Conservation (phyloP, 2,113 vertebrate genomes). For the Andinoacara biseriatus region DNA sequence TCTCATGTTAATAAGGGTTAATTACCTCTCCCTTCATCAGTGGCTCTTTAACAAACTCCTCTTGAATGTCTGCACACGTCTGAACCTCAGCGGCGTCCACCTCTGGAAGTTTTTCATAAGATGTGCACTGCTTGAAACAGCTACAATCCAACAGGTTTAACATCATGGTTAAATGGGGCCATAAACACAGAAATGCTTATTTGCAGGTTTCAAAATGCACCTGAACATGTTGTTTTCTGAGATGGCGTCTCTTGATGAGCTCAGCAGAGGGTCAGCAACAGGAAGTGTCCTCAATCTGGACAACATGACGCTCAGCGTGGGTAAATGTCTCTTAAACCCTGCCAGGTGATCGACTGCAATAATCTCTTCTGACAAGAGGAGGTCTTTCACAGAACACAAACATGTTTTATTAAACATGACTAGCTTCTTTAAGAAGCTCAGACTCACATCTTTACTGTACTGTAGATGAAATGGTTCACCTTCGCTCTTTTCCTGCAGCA, state of each 20-base stretch:
- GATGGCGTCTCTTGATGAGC: conserved; percentile 18
- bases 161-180: neutral
- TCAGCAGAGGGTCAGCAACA: conserved; percentile 73
- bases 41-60: conserved; percentile 70
- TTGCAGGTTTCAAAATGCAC: conserved; percentile 34
- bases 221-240: conserved; percentile 68
- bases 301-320: conserved; percentile 60
- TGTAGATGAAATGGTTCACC: conserved; percentile 17
- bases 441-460: neutral
- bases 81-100: neutral
- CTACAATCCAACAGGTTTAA: neutral
- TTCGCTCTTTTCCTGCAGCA: conserved; percentile 11
- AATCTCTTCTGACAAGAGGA: conserved; percentile 68
- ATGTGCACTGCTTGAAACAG: conserved; percentile 44
- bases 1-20: neutral
- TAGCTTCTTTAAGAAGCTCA: neutral
- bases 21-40: conserved; percentile 62
- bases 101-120: conserved; percentile 49
- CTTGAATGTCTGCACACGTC: conserved; percentile 12
- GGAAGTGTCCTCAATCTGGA: conserved; percentile 68
- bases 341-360: conserved; percentile 54
- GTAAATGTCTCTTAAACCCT: conserved; percentile 70
- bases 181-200: neutral
- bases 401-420: neutral
- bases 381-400: conserved; percentile 55